Conservation (phyloP, 2,888 invertebrate genomes). For the Yponomeuta cagnagella region DNA sequence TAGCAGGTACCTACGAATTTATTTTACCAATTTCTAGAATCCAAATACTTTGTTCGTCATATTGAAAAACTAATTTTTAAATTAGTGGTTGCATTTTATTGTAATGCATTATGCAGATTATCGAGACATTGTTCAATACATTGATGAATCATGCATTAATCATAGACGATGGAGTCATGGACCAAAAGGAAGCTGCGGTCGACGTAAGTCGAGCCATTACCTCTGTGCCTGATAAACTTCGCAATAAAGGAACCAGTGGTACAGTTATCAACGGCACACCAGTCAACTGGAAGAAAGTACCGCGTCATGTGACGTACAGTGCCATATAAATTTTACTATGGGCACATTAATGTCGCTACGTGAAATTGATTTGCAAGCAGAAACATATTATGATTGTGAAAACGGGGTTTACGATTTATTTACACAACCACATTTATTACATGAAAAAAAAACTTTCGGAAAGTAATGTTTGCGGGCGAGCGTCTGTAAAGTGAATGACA, state of each 20-base stretch:
- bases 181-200: neutral
- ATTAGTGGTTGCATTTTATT: neutral
- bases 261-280: slow-evolving; percentile 24
- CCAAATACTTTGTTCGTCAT: too few species aligned
- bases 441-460: slow-evolving; percentile 30
- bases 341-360: slow-evolving; percentile 74
- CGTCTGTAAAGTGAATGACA: neutral
- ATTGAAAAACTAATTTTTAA: neutral
- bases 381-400: slow-evolving; percentile 76
- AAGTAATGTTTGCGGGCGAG: neutral
- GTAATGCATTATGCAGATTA: slow-evolving; percentile 1
- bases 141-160: slow-evolving; percentile 7
- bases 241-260: neutral
- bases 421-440: slow-evolving; percentile 63
- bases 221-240: slow-evolving; percentile 5
- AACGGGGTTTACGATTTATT: slow-evolving; percentile 76
- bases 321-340: slow-evolving; percentile 74
- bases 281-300: slow-evolving; percentile 58
- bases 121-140: neutral
- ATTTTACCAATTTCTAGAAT: too few species aligned
- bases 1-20: too few species aligned
- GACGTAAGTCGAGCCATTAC: neutral
- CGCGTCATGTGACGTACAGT: slow-evolving; percentile 61
- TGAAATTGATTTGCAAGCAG: slow-evolving; percentile 75
- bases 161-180: neutral